Evolutionary conservation across 2,797 vertebrate species (phyloP).

Genomic region (Lepilemur ruficaudatus): DNA sequence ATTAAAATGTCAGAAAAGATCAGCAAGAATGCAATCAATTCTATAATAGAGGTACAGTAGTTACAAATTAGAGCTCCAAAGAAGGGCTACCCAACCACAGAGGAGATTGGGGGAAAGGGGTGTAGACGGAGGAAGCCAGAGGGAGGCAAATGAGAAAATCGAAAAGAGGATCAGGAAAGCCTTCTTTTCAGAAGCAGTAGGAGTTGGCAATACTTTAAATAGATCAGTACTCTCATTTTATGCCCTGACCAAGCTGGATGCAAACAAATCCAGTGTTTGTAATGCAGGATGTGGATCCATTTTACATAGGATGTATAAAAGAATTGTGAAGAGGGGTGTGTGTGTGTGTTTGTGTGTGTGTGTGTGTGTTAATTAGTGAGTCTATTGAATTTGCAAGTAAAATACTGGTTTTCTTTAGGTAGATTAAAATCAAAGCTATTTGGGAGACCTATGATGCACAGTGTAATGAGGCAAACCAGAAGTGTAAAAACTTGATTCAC

Average conservation of each 20-base stretch:
- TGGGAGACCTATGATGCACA: background rate
- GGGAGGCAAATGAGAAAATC: background rate
- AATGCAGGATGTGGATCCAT: background rate
- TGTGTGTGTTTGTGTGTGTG: background rate
- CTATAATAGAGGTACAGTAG: background rate
- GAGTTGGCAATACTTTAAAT: background rate
- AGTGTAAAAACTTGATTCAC: background rate
- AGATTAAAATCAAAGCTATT: background rate
- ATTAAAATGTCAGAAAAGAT: background rate
- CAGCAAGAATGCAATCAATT: background rate
- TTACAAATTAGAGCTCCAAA: background rate
- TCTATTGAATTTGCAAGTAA: background rate
- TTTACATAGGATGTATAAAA: background rate
- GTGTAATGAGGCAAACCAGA: background rate
- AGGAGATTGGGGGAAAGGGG: rapidly evolving
- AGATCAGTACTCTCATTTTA: background rate
- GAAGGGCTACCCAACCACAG: background rate
- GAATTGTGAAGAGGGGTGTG: background rate
- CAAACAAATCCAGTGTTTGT: background rate
- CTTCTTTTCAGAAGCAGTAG: background rate
- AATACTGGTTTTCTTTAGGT: background rate
- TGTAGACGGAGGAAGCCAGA: background rate
- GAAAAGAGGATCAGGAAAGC: background rate
- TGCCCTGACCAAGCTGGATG: background rate
- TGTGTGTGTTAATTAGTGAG: background rate